A percentile compares a stretch with the other conserved stretches of the same genome.
These are phyloP conservation scores for Ciconia maguari DNA, from an alignment of 2,113 vertebrate species.

Conservation along the genomic window DNA sequence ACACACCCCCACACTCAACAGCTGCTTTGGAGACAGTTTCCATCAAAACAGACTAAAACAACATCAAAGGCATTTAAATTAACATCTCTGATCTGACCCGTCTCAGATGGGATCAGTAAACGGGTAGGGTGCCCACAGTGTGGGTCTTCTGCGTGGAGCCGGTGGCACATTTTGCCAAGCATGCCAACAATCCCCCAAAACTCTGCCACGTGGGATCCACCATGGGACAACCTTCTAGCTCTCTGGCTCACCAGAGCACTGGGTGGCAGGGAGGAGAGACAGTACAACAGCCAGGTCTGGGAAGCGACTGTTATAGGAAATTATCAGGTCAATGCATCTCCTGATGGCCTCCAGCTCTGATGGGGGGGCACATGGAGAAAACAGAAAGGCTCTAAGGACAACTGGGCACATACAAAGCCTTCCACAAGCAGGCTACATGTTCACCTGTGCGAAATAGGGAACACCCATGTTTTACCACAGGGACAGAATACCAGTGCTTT, in stretches of 20 bases:
- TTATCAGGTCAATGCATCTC: background rate
- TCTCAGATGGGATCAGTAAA: background rate
- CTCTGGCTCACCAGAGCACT: no score
- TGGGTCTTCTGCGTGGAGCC: fast-evolving
- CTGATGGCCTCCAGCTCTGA: background rate
- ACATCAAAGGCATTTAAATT: background rate
- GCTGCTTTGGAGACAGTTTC: background rate
- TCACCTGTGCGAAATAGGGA: background rate
- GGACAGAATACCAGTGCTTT: background rate
- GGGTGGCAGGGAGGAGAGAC: background rate
- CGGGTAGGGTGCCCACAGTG: background rate
- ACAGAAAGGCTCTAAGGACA: background rate
- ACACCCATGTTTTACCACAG: background rate
- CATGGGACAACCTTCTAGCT: background rate
- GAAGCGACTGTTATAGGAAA: background rate
- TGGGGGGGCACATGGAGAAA: background rate
- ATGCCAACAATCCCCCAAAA: background rate
- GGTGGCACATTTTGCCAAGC: background rate
- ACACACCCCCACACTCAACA: background rate
- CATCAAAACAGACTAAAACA: background rate
- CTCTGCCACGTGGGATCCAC: background rate
- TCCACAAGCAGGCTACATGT: background rate
- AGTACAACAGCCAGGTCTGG: background rate
- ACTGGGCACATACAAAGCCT: background rate
- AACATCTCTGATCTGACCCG: background rate